Conservation (phyloP, 2,888 invertebrate genomes). For the Amiota minor region DNA sequence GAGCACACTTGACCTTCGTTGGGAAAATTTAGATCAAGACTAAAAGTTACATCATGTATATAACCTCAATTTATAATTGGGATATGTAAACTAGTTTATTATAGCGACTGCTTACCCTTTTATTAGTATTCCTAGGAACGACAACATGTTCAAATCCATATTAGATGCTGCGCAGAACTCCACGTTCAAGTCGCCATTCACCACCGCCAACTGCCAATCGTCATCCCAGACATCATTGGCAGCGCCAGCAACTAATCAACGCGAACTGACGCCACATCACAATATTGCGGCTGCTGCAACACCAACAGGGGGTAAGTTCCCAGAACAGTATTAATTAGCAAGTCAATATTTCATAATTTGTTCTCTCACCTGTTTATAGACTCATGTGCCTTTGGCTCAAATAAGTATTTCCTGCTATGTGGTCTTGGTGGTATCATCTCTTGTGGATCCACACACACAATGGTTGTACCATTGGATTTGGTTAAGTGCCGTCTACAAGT, state of each 20-base stretch:
- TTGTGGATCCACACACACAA: constrained; percentile 76
- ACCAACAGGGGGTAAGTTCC: constrained; percentile 64
- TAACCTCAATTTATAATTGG: constrained; percentile 15
- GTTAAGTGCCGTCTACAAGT: constrained; percentile 96
- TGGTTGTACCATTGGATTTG: constrained; percentile 93
- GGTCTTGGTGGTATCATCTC: constrained; percentile 88
- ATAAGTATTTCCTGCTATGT: constrained; percentile 91
- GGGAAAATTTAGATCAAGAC: background rate
- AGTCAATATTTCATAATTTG: background rate
- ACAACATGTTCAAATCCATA: constrained; percentile 76
- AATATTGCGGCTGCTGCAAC: constrained; percentile 70
- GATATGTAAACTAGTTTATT: background rate
- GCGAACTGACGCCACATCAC: constrained; percentile 59
- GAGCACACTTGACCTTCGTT: constrained; percentile 19
- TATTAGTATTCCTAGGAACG: constrained; percentile 7
- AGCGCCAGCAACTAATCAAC: constrained; percentile 44
- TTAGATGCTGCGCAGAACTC: constrained; percentile 79
- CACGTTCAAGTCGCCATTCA: constrained; percentile 79
- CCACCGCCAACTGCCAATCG: constrained; percentile 77
- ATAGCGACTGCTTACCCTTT: background rate
- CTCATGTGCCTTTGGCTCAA: constrained; percentile 92
- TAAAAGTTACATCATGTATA: constrained; percentile 20
- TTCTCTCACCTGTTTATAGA: constrained; percentile 67
- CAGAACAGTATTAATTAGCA: background rate
- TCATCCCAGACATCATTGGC: constrained; percentile 47